Evolutionary conservation across 2,797 vertebrate species (phyloP).

Genomic region (Micromesistius poutassou): DNA sequence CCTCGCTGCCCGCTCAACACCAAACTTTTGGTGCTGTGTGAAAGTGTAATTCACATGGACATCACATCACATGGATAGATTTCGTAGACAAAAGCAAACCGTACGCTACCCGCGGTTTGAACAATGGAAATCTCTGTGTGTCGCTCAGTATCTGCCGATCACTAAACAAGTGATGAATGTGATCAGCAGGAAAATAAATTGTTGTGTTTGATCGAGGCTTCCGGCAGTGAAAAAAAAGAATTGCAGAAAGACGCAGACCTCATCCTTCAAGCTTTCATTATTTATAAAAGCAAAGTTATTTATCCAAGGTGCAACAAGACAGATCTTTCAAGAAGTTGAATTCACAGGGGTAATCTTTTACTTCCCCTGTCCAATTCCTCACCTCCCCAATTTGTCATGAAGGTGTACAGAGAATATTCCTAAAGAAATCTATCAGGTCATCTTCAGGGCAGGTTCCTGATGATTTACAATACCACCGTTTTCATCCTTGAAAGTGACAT

Average conservation of each 20-base stretch:
- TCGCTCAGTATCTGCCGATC: not conserved
- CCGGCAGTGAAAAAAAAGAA: not conserved
- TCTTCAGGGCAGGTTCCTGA: not conserved
- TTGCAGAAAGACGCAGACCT: not conserved
- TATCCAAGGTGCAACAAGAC: slow-evolving; percentile 15
- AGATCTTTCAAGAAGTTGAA: slow-evolving; percentile 11
- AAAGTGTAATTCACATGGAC: slow-evolving; percentile 1
- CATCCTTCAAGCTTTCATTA: not conserved
- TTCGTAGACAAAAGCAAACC: not conserved
- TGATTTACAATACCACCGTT: slow-evolving; percentile 28
- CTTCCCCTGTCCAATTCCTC: slow-evolving; percentile 24
- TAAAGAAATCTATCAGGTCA: not conserved
- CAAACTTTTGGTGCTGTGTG: not conserved
- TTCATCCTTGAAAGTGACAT: slow-evolving; percentile 41
- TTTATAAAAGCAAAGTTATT: not conserved
- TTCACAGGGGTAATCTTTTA: slow-evolving; percentile 14
- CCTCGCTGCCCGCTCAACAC: not conserved
- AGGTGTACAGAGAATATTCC: not conserved
- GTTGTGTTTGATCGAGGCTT: not conserved
- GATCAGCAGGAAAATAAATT: slow-evolving; percentile 4
- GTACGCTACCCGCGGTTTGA: not conserved
- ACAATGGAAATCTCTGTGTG: not conserved
- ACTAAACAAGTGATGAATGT: not conserved
- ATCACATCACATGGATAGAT: not conserved
- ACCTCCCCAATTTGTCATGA: slow-evolving; percentile 31